Evolutionary conservation across 2,888 invertebrate genomes (phyloP).

Genomic region (Spilosoma lubricipeda): DNA sequence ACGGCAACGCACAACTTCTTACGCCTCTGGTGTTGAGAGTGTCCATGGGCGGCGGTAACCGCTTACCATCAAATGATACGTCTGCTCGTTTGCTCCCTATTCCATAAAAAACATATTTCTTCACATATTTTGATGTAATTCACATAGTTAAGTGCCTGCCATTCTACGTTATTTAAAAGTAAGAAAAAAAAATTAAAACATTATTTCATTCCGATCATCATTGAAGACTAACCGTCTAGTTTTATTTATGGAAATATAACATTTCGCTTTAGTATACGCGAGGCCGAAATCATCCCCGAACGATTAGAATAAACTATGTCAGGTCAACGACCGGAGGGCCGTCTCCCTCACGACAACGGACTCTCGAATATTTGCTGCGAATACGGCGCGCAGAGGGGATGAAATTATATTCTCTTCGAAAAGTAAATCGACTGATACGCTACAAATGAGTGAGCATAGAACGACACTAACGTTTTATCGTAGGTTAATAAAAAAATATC

Average conservation of each 20-base stretch:
- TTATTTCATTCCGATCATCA: neutral
- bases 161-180: neutral
- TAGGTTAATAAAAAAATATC: neutral
- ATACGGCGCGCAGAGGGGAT: conserved; percentile 17
- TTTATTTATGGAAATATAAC: conserved; percentile 11
- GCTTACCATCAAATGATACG: no score
- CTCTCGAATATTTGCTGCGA: conserved; percentile 30
- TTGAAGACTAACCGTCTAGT: neutral
- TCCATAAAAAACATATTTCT: no score
- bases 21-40: no score
- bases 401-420: conserved; percentile 1
- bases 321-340: conserved; percentile 44
- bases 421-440: conserved; percentile 17
- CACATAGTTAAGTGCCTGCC: no score
- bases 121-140: no score
- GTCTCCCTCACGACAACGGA: conserved; percentile 27
- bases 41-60: no score
- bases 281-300: conserved; percentile 15
- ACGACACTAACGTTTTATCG: neutral
- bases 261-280: conserved; percentile 13
- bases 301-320: conserved; percentile 30
- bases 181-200: neutral
- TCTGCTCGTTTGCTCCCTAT: no score
- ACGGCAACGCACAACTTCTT: no score
- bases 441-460: neutral